Conservation (phyloP, 2,113 vertebrate genomes). For the Rynchops niger region DNA sequence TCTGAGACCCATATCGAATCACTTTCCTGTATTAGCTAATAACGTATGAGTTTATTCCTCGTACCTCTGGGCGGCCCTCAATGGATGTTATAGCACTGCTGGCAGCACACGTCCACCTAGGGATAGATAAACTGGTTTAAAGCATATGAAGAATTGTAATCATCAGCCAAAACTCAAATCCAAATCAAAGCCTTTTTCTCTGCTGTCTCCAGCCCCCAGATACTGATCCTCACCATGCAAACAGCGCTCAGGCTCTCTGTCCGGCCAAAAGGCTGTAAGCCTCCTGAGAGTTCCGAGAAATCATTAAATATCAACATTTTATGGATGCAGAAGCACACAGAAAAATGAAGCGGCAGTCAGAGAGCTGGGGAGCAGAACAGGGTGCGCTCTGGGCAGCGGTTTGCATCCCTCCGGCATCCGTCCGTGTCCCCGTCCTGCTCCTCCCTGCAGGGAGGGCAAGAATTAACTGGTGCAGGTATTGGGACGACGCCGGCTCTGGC, state of each 20-base stretch:
- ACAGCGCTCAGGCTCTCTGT: not conserved
- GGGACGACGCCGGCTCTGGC: fast-evolving
- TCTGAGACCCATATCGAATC: conserved; percentile 61
- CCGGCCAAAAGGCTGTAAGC: not conserved
- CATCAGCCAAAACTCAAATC: conserved; percentile 4
- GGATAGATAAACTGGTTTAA: conserved; percentile 46
- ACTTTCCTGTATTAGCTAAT: conserved; percentile 55
- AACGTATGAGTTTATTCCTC: conserved; percentile 39
- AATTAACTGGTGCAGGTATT: not conserved
- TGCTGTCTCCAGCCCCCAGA: not conserved
- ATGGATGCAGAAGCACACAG: not conserved
- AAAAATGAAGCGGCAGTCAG: not conserved
- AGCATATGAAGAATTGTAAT: conserved; percentile 16
- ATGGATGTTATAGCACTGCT: conserved; percentile 28
- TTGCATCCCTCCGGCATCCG: not conserved
- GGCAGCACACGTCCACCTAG: conserved; percentile 51
- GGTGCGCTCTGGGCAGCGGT: not conserved
- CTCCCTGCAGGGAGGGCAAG: not conserved
- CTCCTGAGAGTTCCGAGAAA: not conserved
- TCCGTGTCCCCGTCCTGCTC: fast-evolving
- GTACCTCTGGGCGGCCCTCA: conserved; percentile 27
- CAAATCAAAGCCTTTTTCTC: not conserved
- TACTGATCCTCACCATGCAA: not conserved
- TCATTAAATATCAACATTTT: not conserved
- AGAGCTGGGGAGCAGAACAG: not conserved